Conservation (phyloP, 2,113 vertebrate genomes). For the Dipodomys stephensi region DNA sequence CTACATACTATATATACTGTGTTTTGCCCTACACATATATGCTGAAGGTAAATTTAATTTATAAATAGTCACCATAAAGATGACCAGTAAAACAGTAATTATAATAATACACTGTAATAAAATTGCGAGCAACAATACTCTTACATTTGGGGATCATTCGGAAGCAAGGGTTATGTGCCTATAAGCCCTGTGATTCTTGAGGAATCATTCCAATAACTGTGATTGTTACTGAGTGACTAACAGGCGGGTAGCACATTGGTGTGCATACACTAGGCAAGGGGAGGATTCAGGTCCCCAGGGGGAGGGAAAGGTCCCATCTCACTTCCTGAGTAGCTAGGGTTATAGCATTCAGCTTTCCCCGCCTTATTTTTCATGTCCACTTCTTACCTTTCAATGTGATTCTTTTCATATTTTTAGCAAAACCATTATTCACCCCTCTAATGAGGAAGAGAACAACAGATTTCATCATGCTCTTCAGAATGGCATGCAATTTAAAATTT, state of each 20-base stretch:
- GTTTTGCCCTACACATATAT: not conserved
- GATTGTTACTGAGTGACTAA: too few relatives aligned
- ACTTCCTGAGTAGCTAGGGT: too few relatives aligned
- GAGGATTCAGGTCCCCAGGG: not conserved
- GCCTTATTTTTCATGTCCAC: not conserved
- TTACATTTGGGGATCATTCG: not conserved
- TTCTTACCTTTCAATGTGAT: not conserved
- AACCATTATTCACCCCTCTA: conserved; percentile 18
- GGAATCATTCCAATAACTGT: not conserved
- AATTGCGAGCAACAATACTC: not conserved
- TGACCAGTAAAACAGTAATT: not conserved
- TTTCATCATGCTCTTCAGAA: not conserved
- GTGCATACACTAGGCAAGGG: not conserved
- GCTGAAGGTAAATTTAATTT: not conserved
- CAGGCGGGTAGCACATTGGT: not conserved
- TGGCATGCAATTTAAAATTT: not conserved
- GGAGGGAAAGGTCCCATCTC: not conserved
- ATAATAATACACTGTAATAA: not conserved
- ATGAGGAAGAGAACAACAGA: too few relatives aligned
- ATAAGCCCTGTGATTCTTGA: not conserved
- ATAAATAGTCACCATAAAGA: not conserved
- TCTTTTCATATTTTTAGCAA: conserved; percentile 3
- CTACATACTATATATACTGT: too few relatives aligned
- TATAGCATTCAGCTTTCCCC: not conserved
- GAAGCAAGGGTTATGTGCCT: not conserved